phyloP scores from a whole-genome alignment of 2,888 invertebrate genomes.

The Pilophorus perplexus region DNA sequence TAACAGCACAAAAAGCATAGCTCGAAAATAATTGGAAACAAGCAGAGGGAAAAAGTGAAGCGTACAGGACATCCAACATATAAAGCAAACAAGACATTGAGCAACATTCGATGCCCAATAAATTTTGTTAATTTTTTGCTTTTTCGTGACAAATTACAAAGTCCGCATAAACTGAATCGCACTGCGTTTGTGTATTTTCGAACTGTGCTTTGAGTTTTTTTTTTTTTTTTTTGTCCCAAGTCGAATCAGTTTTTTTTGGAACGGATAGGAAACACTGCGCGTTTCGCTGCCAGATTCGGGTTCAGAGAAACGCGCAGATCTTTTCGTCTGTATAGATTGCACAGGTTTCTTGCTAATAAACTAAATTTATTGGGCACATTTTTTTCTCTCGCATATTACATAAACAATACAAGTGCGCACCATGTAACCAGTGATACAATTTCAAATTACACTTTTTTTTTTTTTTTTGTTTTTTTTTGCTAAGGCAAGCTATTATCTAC shows the following conservation, averaged over 20 bases:
- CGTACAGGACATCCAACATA: constrained; percentile 39
- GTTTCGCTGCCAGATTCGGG: no score
- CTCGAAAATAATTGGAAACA: constrained; percentile 42
- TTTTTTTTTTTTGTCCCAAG: constrained; percentile 35
- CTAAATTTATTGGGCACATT: constrained; percentile 60
- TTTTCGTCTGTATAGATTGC: no score
- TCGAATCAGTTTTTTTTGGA: constrained; percentile 32
- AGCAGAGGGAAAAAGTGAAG: constrained; percentile 31
- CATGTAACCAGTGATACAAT: constrained; percentile 47
- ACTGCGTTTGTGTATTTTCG: constrained; percentile 51
- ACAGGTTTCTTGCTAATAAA: constrained; percentile 50
- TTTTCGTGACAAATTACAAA: background rate
- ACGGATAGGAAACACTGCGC: constrained; percentile 26
- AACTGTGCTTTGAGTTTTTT: constrained; percentile 55
- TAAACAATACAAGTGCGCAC: constrained; percentile 41
- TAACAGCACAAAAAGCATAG: constrained; percentile 44
- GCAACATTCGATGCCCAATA: constrained; percentile 54
- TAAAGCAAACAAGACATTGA: constrained; percentile 43
- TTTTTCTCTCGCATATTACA: constrained; percentile 46
- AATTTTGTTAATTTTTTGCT: constrained; percentile 49
- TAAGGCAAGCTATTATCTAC: background rate
- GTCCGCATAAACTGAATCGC: constrained; percentile 34
- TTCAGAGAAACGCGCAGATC: no score
- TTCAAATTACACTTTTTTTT: background rate
- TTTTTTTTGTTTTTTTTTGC: background rate